These are phyloP conservation scores for Rhynchonycteris naso DNA, from an alignment of 2,797 vertebrate species.

Conservation along the genomic window DNA sequence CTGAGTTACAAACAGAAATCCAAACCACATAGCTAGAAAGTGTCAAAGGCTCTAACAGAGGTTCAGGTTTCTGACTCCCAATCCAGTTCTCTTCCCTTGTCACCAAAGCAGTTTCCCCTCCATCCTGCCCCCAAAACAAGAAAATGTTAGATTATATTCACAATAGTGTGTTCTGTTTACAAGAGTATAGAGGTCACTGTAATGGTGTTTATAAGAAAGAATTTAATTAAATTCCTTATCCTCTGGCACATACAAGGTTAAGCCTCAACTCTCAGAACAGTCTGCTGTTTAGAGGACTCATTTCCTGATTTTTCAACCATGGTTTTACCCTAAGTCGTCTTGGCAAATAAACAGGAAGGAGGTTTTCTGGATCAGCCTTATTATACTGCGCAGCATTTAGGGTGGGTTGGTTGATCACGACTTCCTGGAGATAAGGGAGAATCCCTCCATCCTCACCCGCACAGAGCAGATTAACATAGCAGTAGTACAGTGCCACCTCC, in stretches of 20 bases:
- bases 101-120: not conserved
- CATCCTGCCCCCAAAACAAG: slow-evolving; percentile 56
- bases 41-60: not conserved
- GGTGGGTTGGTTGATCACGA: not conserved
- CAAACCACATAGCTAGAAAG: not conserved
- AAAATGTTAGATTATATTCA: slow-evolving; percentile 51
- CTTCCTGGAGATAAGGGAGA: not conserved
- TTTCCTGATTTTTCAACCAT: not conserved
- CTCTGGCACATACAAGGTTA: not conserved
- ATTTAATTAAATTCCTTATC: not conserved
- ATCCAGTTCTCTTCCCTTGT: not conserved
- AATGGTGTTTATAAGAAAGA: not conserved
- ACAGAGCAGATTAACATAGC: too few relatives aligned
- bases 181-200: not conserved
- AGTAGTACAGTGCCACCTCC: not conserved
- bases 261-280: not conserved
- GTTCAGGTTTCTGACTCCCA: not conserved
- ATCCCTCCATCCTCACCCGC: not conserved
- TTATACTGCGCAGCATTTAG: not conserved
- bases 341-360: not conserved
- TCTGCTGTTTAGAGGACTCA: not conserved
- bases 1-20: not conserved
- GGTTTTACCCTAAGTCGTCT: not conserved
- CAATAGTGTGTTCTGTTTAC: not conserved
- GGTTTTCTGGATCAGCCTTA: not conserved